Evolutionary conservation across 1,140 invertebrate genomes (phyloP).

Genomic region (Amphibalanus amphitrite): DNA sequence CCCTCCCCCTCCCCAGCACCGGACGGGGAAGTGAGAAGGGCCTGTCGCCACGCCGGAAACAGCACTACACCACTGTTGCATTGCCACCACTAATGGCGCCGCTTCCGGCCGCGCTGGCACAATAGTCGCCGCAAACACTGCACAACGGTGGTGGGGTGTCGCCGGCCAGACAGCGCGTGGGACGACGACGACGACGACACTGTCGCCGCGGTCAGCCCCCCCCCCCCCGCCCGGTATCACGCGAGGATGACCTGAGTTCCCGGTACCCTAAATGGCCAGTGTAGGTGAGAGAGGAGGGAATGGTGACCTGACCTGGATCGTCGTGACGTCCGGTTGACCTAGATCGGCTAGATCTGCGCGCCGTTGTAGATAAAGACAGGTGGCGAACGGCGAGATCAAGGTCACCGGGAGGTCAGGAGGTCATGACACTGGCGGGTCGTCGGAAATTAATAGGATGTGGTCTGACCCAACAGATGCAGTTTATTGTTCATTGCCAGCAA

Average conservation of each 20-base stretch:
- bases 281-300: too few species aligned
- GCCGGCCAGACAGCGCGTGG: background rate
- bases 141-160: background rate
- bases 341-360: too few species aligned
- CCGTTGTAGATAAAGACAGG: background rate
- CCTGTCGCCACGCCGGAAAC: background rate
- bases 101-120: background rate
- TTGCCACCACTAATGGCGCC: background rate
- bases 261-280: background rate
- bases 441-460: background rate
- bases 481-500: background rate
- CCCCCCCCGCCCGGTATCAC: too few species aligned
- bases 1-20: too few species aligned
- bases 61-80: background rate
- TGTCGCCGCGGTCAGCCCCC: background rate
- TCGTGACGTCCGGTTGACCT: too few species aligned
- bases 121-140: background rate
- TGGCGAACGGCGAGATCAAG: background rate
- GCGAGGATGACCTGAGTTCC: background rate
- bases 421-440: background rate
- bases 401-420: background rate
- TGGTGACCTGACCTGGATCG: too few species aligned
- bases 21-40: background rate
- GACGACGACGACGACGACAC: background rate
- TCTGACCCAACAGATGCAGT: background rate